Percentiles rank a stretch among this genome's conserved stretches.
Conservation (phyloP, 1,140 invertebrate genomes). For the Ostrea edulis region DNA sequence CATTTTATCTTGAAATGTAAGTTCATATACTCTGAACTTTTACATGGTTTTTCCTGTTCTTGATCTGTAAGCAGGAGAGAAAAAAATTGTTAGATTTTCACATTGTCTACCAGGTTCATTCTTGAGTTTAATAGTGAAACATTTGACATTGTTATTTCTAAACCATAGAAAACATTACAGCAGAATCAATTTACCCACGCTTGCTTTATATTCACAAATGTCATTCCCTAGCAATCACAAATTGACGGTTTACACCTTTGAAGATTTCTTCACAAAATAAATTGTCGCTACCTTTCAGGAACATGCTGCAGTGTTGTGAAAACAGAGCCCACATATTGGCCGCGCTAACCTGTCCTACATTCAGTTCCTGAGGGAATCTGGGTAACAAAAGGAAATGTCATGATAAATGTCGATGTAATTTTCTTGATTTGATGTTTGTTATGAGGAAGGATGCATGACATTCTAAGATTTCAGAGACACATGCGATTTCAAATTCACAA, state of each 20-base stretch:
- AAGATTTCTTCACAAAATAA: too few relatives aligned
- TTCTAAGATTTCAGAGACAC: background rate
- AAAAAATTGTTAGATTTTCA: background rate
- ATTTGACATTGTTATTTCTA: too few relatives aligned
- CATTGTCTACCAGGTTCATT: background rate
- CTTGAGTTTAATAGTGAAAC: too few relatives aligned
- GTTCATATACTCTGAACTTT: constrained; percentile 99
- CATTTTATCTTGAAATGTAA: constrained; percentile 99
- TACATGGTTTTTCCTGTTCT: constrained; percentile 95
- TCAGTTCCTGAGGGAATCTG: constrained; percentile 84
- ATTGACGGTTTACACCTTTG: too few relatives aligned
- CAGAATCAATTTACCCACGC: too few relatives aligned
- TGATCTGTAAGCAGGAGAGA: constrained; percentile 86
- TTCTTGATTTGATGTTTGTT: background rate
- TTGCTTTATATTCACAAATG: too few relatives aligned
- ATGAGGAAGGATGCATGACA: background rate
- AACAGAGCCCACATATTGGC: constrained; percentile 98
- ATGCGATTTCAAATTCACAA: background rate
- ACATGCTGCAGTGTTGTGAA: constrained; percentile 95
- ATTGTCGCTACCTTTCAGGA: constrained; percentile 8
- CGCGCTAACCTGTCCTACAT: constrained; percentile 92
- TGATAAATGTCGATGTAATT: background rate
- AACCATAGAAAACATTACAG: too few relatives aligned
- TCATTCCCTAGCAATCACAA: too few relatives aligned
- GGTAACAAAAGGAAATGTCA: background rate